Conservation (phyloP, 2,797 vertebrate species). For the Gobionotothen gibberifrons region DNA sequence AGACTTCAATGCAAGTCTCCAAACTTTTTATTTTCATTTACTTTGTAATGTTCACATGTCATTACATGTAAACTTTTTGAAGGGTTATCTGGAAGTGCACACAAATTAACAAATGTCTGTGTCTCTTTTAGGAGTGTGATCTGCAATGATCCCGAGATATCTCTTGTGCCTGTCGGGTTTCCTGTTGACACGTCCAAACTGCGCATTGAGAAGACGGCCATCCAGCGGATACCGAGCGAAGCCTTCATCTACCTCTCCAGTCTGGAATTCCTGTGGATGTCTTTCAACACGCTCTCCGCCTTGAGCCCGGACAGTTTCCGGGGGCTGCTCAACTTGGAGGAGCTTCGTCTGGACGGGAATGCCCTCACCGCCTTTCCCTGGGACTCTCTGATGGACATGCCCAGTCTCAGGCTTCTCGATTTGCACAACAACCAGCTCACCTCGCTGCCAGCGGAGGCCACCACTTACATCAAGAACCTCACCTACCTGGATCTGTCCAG, state of each 20-base stretch:
- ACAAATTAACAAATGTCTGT: neutral
- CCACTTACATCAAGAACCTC: slow-evolving; percentile 89
- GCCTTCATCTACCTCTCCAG: slow-evolving; percentile 89
- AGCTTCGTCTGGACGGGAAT: slow-evolving; percentile 94
- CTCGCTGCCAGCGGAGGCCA: slow-evolving; percentile 88
- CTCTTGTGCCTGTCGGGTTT: slow-evolving; percentile 90
- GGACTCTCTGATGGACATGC: slow-evolving; percentile 91
- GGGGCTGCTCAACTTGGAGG: slow-evolving; percentile 89
- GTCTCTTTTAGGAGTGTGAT: slow-evolving; percentile 88
- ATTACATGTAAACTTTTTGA: neutral
- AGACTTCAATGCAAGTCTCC: neutral
- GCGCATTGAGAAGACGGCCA: slow-evolving; percentile 93
- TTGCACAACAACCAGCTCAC: slow-evolving; percentile 94
- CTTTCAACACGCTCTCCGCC: slow-evolving; percentile 90
- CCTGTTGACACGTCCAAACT: slow-evolving; percentile 92
- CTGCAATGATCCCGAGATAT: slow-evolving; percentile 95
- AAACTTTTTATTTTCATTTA: neutral
- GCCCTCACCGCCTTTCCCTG: slow-evolving; percentile 91
- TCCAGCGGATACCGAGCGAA: slow-evolving; percentile 90
- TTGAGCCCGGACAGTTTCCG: slow-evolving; percentile 88
- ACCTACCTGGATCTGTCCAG: slow-evolving; percentile 96
- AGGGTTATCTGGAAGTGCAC: neutral
- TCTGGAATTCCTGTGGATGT: slow-evolving; percentile 97
- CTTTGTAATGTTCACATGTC: neutral
- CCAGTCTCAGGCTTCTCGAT: slow-evolving; percentile 92